Base-by-base conservation (phyloP, 2,797 vertebrate genomes). In the Tragopan temminckii region DNA sequence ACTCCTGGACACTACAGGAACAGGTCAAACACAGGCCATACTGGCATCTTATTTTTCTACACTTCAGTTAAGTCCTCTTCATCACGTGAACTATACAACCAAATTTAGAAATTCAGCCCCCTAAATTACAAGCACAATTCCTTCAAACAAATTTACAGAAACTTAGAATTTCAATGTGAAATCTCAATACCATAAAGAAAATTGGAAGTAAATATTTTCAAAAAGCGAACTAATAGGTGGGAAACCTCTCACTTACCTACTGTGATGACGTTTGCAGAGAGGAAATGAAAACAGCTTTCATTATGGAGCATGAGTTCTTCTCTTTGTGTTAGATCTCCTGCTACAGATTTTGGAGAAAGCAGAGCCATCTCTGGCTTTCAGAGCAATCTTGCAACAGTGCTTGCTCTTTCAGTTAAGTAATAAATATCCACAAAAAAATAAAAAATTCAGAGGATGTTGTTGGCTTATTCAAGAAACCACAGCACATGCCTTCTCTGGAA, bases 201-300 rank as follows among this genome's bases (percentile, higher is more conserved):
- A 53, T 4, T 27, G 31, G 20, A 79, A 43, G 1, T 11, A 67
- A 40, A 29, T 11, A 11, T 42, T 91, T 70, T 46, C 43, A 70
- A 70, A 13, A 7, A 19, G 3, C 8, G 35, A 27, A 35, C 6
- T 29, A 5, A 11, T 13, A 61, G 7, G 52, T 17, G 8, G 59
- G 66, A 71, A n/a, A 59, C 11, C n/a, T 77, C 67, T 14, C 80
- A 94, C 95, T 95, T 88, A 97, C 97, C 96, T 43, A 95, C 59
- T 78, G 80, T 2, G 50, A 95, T 16, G 76, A 55, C 5, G 29
- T 97, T 97, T 82, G 83, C 59, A 66, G 94, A 97, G 18, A 97
- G 96, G 87, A 97, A 97, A 36, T 50, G 71, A 53, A 31, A 85
- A 55, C 36, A 66, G 27, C 70, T 93, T 63, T 72, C 58, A 17